Evolutionary conservation across 2,797 vertebrate genomes (phyloP), one percentile per base, ranked within the genome.

Genomic region (Peromyscus eremicus): DNA sequence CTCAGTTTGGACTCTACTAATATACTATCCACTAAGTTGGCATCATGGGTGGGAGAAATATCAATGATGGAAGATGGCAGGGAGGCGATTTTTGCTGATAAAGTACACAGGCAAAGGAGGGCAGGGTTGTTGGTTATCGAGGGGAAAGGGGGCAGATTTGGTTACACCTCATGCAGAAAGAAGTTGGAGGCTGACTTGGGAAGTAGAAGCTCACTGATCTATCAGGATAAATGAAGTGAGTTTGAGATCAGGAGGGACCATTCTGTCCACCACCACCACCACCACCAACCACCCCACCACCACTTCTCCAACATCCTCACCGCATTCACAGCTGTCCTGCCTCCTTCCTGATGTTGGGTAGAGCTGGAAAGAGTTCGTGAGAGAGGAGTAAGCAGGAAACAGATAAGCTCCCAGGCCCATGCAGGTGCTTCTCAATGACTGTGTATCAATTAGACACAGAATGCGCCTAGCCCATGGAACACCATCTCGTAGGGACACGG

Each of bases 401-500:
- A 7, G 62, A 49, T 34, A 37, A 52, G 60, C 32, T 12, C 32
- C 21, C 14, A 87, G 25, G 6, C 52, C 32, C 16, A 12, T 16
- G 14, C 55, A 6, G 19, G 71, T 9, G 19, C 25, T 66, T 13
- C 21, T 57, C 60, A 29, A 9, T 29, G 4, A 10, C 21, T 14
- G 10, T 7, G 2, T 25, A 64, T 71, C 12, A 14, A 46, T 16
- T 7, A 29, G 2, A 19, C 73, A 5, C 17, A 16, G 8, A 34
- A 10, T 32, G 25, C 11, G 1, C 16, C 9, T 1, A 29, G n/a
- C 25, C 40, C 1, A 5, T 6, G 7, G 52, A 34, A 10, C 12
- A 1, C 6, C 14, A 1, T 17, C 17, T 1, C 66, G 19, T 5
- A 43, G 21, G 37, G 6, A 1, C 57, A 11, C 12, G 8, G 16